These are phyloP conservation scores for Nanorana parkeri DNA, from an alignment of 2,113 vertebrate species.

Conservation along the genomic window DNA sequence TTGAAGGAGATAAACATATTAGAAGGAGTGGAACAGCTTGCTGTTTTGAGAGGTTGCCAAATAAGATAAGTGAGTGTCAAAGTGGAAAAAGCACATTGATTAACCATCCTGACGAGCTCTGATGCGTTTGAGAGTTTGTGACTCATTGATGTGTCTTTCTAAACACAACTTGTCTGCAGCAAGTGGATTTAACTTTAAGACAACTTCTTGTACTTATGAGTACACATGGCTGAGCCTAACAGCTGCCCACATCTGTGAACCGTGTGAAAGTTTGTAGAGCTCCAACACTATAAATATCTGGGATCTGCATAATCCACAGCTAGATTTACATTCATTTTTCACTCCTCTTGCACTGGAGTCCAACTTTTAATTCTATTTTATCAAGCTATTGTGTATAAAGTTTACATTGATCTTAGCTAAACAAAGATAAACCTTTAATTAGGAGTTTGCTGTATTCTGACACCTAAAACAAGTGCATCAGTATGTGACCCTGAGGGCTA, in stretches of 20 bases:
- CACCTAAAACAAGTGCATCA: conserved; percentile 63
- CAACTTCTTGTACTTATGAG: conserved; percentile 57
- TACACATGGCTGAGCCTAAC: conserved; percentile 59
- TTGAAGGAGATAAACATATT: conserved; percentile 72
- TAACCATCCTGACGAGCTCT: conserved; percentile 61
- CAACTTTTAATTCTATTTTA: conserved; percentile 80
- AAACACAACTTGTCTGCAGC: conserved; percentile 64
- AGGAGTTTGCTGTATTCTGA: conserved; percentile 63
- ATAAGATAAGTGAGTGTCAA: conserved; percentile 72
- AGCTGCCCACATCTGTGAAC: conserved; percentile 78
- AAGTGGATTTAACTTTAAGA: conserved; percentile 71
- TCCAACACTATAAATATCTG: conserved; percentile 80
- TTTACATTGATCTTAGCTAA: conserved; percentile 77
- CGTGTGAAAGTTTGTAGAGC: conserved; percentile 72
- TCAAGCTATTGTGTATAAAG: conserved; percentile 80
- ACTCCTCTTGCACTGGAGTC: conserved; percentile 78
- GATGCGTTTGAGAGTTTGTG: conserved; percentile 40
- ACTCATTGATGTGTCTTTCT: conserved; percentile 64
- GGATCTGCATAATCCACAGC: conserved; percentile 64
- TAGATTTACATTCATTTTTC: conserved; percentile 75
- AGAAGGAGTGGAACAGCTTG: conserved; percentile 70
- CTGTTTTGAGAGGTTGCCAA: conserved; percentile 69
- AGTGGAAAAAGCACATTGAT: conserved; percentile 63
- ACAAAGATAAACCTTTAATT: conserved; percentile 71
- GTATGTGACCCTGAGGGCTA: conserved; percentile 61